Conservation (phyloP, 2,113 vertebrate genomes). For the Diglossa brunneiventris region DNA sequence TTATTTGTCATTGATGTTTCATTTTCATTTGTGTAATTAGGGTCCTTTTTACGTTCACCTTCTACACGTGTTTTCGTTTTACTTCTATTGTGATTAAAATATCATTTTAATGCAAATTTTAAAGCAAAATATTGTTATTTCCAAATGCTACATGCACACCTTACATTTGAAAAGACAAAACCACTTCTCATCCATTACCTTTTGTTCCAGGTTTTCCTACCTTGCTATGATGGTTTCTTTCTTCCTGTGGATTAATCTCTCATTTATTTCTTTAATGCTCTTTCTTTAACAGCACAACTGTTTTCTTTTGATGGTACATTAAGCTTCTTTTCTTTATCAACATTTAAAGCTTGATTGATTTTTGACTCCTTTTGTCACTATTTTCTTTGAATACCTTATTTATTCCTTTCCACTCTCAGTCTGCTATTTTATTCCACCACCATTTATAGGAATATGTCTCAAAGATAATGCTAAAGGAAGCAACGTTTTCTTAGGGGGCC, state of each 20-base stretch:
- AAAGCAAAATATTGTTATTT: neutral
- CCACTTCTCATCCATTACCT: slow-evolving; percentile 8
- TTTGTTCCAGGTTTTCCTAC: slow-evolving; percentile 10
- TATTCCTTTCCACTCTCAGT: neutral
- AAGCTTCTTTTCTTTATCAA: slow-evolving; percentile 4
- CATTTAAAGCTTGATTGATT: slow-evolving; percentile 37
- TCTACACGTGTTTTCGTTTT: neutral
- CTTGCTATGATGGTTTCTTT: slow-evolving; percentile 10
- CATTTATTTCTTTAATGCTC: slow-evolving; percentile 13
- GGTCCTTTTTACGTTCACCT: neutral
- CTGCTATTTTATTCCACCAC: neutral
- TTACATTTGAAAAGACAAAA: neutral
- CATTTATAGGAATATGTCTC: neutral
- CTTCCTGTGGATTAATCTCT: slow-evolving; percentile 28
- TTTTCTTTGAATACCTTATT: neutral
- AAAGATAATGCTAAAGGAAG: neutral
- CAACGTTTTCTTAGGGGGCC: neutral
- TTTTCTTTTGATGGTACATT: slow-evolving; percentile 33
- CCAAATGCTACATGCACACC: neutral
- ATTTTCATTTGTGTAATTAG: neutral
- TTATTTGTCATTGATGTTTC: neutral
- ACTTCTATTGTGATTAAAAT: slow-evolving; percentile 8
- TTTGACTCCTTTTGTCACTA: slow-evolving; percentile 11
- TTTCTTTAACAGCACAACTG: slow-evolving; percentile 30
- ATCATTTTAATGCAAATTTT: slow-evolving; percentile 51